These are phyloP conservation scores for Aphodius granarius DNA, from an alignment of 2,888 invertebrate species.

Conservation along the genomic window DNA sequence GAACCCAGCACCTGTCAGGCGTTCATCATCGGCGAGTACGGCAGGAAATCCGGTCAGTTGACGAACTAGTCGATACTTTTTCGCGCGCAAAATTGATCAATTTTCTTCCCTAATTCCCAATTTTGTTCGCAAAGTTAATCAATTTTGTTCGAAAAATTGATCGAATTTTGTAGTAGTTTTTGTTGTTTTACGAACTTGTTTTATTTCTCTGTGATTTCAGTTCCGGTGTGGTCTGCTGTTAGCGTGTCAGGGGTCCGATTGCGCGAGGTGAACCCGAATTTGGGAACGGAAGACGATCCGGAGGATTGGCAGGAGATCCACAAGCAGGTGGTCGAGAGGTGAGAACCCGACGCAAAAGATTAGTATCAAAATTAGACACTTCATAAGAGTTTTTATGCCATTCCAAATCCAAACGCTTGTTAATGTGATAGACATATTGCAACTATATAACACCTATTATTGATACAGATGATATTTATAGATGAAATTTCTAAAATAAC, in stretches of 20 bases:
- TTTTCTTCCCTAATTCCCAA: background rate
- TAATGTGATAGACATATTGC: too few relatives aligned
- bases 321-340: slow-evolving; percentile 64
- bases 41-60: slow-evolving; percentile 60
- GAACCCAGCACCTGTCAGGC: slow-evolving; percentile 61
- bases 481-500: too few relatives aligned
- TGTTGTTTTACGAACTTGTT: too few relatives aligned
- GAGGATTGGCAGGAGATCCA: slow-evolving; percentile 80
- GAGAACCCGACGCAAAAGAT: too few relatives aligned
- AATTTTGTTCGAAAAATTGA: background rate
- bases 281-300: slow-evolving; percentile 60
- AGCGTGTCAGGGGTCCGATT: slow-evolving; percentile 64
- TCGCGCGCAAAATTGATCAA: too few relatives aligned
- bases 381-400: too few relatives aligned
- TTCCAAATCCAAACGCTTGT: too few relatives aligned
- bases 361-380: too few relatives aligned
- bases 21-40: slow-evolving; percentile 70
- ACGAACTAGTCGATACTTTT: too few relatives aligned
- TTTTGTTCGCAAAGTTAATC: background rate
- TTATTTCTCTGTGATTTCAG: slow-evolving; percentile 26
- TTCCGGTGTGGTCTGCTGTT: slow-evolving; percentile 68
- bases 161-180: too few relatives aligned
- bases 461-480: too few relatives aligned
- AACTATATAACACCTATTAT: too few relatives aligned
- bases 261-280: slow-evolving; percentile 58